Evolutionary conservation across 2,888 invertebrate species (phyloP), one percentile per base, ranked within the genome.

Genomic region (Keiferia lycopersicella): DNA sequence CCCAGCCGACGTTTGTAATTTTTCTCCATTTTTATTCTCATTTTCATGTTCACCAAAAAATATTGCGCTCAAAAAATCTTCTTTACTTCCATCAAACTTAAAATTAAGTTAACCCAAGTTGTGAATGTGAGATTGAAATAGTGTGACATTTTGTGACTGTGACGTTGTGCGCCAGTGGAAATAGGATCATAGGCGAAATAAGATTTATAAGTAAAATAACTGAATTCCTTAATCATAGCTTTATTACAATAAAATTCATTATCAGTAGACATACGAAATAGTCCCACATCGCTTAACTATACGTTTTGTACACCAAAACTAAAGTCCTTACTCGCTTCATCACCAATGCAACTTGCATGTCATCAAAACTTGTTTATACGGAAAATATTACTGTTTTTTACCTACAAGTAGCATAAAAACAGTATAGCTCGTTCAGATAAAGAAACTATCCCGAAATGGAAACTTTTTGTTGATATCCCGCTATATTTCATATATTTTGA

Each of bases 251-350:
- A 77, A 73, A 73, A 79, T 73, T 77, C 72, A 78, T 63, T 64
- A 61, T 77, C 73, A 70, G 69, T 75, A 76, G 77, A 77, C 78
- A 74, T 76, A 72, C 68, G 70, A 73, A 70, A 69, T 71, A 68
- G 71, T 71, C 70, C 71, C 77, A 73, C 74, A 71, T 73, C 71
- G 34, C 77, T 71, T 78, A 79, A 72, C 76, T 75, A 78, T 63
- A 71, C 59, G 72, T 73, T 83, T 83, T 84, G 77, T 83, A 83
- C 83, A 84, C 72, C 73, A 71, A 77, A 75, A 51, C 51, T 22
- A 51, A 51, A 50, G 18, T 50, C 16, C 50, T 18, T 50, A 10
- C 50, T 18, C 50, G 3, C 12, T 12, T 12, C 10, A 11, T 20
- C 18, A 22, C 8, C 6, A 16, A 53, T 26, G 53, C 11, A 11